Evolutionary conservation across 2,113 vertebrate genomes (phyloP).

Genomic region (Athene cunicularia): DNA sequence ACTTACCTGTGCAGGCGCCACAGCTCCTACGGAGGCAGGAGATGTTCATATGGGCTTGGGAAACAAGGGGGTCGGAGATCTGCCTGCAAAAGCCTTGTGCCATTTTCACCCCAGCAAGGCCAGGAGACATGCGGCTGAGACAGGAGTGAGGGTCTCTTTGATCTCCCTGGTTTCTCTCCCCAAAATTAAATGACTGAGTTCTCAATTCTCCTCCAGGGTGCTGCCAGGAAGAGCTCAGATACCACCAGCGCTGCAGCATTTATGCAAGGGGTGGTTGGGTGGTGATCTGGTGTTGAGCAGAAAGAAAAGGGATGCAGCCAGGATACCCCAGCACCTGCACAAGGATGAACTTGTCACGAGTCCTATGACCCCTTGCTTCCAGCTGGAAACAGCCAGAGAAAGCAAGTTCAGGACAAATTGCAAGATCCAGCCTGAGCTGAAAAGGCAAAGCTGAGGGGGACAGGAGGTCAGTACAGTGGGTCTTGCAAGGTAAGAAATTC

Average conservation of each 20-base stretch:
- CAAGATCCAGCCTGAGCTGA: background rate
- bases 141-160: background rate
- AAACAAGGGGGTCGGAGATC: rapidly evolving
- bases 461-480: background rate
- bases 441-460: background rate
- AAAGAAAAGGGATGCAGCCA: background rate
- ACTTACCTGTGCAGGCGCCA: background rate
- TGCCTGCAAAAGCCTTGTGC: background rate
- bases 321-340: background rate
- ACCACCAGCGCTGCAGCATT: background rate
- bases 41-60: background rate
- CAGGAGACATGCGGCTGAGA: background rate
- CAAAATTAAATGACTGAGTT: background rate
- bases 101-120: background rate
- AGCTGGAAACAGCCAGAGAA: background rate
- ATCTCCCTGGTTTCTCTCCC: background rate
- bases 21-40: background rate
- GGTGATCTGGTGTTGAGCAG: background rate
- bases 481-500: background rate
- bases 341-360: background rate
- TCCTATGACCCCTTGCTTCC: background rate
- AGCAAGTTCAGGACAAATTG: background rate
- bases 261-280: background rate
- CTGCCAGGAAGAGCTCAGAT: background rate
- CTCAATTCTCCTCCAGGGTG: background rate